These are phyloP conservation scores for Rhegmatorhina hoffmannsi DNA, from an alignment of 2,113 vertebrate genomes.

Conservation along the genomic window DNA sequence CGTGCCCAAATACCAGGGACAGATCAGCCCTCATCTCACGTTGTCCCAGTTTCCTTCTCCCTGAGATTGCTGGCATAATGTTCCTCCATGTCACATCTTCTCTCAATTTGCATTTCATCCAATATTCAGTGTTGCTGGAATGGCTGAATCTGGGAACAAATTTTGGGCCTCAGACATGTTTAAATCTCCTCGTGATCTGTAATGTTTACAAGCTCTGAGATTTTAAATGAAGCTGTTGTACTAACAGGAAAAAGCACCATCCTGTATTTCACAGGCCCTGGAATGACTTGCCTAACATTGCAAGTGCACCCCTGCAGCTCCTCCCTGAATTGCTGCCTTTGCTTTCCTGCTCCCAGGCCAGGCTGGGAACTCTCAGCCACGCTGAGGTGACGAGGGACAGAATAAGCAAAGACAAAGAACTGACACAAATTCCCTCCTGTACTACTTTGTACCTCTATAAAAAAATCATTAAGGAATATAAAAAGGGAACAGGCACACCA, in stretches of 20 bases:
- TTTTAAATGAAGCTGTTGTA: background rate
- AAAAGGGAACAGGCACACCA: background rate
- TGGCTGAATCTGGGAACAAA: background rate
- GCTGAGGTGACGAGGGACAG: background rate
- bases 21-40: background rate
- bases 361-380: background rate
- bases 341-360: background rate
- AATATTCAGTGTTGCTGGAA: background rate
- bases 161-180: background rate
- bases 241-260: background rate
- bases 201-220: background rate
- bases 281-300: background rate
- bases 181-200: background rate
- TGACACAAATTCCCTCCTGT: background rate
- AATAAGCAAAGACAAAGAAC: background rate
- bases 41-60: background rate
- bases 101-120: conserved; percentile 20
- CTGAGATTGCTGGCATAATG: background rate
- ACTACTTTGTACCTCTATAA: background rate
- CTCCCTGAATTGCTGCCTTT: background rate
- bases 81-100: background rate
- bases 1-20: background rate
- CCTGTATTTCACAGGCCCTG: background rate
- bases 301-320: background rate
- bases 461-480: background rate